Evolutionary conservation across 2,888 invertebrate genomes (phyloP).

Genomic region (Acholoe squamosa): DNA sequence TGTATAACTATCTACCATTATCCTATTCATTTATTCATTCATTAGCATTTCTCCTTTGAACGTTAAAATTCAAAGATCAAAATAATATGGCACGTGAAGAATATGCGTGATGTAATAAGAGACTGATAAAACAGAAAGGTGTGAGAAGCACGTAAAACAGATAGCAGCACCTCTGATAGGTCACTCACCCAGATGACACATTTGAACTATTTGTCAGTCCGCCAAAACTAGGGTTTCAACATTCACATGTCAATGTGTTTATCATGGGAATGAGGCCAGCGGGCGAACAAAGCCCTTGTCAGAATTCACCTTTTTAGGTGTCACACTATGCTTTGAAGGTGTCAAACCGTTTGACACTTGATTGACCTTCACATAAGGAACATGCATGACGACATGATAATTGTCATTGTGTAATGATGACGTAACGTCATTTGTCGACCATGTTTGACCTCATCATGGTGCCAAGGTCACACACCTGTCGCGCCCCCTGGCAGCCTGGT

Average conservation of each 20-base stretch:
- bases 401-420: conserved; percentile 6
- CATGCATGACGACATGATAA: not conserved
- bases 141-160: too few species aligned
- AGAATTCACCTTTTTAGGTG: not conserved
- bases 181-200: not conserved
- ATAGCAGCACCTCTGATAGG: not conserved
- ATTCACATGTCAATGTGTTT: conserved; percentile 5
- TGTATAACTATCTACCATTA: too few species aligned
- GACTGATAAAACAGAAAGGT: too few species aligned
- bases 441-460: not conserved
- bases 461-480: conserved; percentile 18
- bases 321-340: conserved; percentile 28
- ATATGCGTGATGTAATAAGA: too few species aligned
- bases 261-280: conserved; percentile 2
- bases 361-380: not conserved
- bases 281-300: not conserved
- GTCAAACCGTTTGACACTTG: not conserved
- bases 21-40: too few species aligned
- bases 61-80: too few species aligned
- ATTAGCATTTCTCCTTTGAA: too few species aligned
- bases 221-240: conserved; percentile 28
- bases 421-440: not conserved
- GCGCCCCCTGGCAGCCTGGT: not conserved
- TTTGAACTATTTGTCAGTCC: not conserved
- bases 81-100: too few species aligned